These are phyloP conservation scores for Thereva nobilitata DNA, from an alignment of 2,888 invertebrate genomes.

Conservation along the genomic window DNA sequence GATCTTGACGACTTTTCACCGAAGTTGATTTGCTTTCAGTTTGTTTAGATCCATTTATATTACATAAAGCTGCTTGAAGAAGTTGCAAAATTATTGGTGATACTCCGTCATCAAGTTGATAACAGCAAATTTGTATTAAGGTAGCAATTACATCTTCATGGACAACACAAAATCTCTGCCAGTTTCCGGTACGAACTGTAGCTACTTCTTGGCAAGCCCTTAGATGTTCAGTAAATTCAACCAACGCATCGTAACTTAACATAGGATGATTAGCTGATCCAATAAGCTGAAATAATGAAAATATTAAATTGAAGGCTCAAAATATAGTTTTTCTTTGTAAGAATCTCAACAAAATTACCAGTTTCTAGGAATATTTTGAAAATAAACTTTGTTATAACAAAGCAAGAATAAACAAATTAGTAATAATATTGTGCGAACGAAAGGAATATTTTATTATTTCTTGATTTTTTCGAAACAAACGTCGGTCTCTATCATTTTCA, in stretches of 20 bases:
- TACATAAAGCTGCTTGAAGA: conserved; percentile 85
- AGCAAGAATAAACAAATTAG: too few species aligned
- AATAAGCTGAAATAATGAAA: conserved; percentile 40
- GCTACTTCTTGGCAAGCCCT: conserved; percentile 94
- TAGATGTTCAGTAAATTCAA: conserved; percentile 91
- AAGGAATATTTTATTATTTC: too few species aligned
- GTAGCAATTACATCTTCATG: conserved; percentile 77
- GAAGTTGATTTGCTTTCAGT: conserved; percentile 45
- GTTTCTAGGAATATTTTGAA: too few species aligned
- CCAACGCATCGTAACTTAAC: conserved; percentile 87
- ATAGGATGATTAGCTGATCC: conserved; percentile 53
- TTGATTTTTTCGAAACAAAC: too few species aligned
- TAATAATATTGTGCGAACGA: too few species aligned
- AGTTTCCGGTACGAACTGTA: conserved; percentile 86
- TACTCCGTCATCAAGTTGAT: conserved; percentile 84
- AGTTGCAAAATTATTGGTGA: conserved; percentile 89
- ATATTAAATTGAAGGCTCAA: not conserved
- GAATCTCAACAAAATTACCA: too few species aligned
- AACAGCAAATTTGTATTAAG: conserved; percentile 80
- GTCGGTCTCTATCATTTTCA: too few species aligned
- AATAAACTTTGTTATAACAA: too few species aligned
- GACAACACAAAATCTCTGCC: conserved; percentile 85
- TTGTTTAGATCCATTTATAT: conserved; percentile 49
- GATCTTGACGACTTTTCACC: conserved; percentile 62
- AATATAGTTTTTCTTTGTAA: too few species aligned